Percentiles rank a stretch among this genome's conserved stretches.
phyloP scores from a whole-genome alignment of 2,888 invertebrate genomes.

The Nemotelus nigrinus region DNA sequence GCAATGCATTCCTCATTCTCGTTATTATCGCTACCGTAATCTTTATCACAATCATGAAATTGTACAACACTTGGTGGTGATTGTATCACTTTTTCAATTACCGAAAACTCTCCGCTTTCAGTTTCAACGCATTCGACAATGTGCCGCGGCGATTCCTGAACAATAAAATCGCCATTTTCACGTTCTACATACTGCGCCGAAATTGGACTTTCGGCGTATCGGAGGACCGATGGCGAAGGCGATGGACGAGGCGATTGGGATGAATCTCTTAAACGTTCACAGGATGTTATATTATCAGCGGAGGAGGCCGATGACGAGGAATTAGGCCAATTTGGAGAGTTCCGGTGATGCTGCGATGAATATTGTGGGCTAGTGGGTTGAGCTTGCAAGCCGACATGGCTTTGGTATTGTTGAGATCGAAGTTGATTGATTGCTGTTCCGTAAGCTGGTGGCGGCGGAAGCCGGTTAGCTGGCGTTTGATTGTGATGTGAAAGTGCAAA shows the following conservation, averaged over 20 bases:
- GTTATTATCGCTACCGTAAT: constrained; percentile 1
- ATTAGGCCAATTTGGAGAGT: background rate
- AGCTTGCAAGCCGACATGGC: constrained; percentile 48
- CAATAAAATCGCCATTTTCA: constrained; percentile 64
- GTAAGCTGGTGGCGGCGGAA: constrained; percentile 64
- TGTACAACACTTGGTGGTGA: constrained; percentile 63
- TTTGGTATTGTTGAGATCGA: constrained; percentile 65
- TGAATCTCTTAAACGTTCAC: background rate
- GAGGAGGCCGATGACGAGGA: background rate
- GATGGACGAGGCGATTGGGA: constrained; percentile 42
- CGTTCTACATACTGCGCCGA: constrained; percentile 63
- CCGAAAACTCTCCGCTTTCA: constrained; percentile 64
- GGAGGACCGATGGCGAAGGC: constrained; percentile 60
- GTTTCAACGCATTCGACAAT: constrained; percentile 64
- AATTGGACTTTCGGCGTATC: constrained; percentile 59
- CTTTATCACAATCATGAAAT: constrained; percentile 57
- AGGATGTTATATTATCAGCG: background rate
- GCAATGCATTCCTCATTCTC: constrained; percentile 39
- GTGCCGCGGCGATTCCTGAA: constrained; percentile 64
- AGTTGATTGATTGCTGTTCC: constrained; percentile 65
- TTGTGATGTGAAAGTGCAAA: constrained; percentile 51
- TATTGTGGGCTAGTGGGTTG: background rate
- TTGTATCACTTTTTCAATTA: constrained; percentile 64
- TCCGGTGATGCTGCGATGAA: background rate
- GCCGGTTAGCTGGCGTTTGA: constrained; percentile 37